Base-by-base conservation (phyloP, 2,797 vertebrate genomes). In the Choloepus didactylus region DNA sequence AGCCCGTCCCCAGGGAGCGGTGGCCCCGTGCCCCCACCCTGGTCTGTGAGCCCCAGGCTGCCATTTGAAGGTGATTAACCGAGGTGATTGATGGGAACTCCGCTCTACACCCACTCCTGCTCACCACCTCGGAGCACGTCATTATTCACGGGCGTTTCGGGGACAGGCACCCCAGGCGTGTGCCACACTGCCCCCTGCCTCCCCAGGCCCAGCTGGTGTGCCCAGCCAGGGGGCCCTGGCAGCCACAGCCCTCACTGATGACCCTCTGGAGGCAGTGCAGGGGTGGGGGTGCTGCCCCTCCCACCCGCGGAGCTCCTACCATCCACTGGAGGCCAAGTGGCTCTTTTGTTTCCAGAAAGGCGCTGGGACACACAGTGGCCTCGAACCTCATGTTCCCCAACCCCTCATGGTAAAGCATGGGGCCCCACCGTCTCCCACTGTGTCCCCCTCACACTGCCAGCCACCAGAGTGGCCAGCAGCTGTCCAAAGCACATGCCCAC, bases 241-340 rank as follows among this genome's bases (percentile, higher is more conserved):
- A 15, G 38, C 70, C 18, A 2, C 38, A 11, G 56, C 14, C 35
- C 66, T 27, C 66, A n/a, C 7, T 18, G 14, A 1, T n/a, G 11
- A 6, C 41, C 35, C 21, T 70, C 60, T 14, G 19, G 64, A 5
- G 19, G 1, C 38, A 9, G 19, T 10, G 21, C 8, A 31, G 62
- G 62, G 12, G 29, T 29, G 8, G 2, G n/a, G 23, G 21, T 1
- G 12, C 12, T 5, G 41, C 29, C 29, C 29, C 38, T 35, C 41
- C 5, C 10, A 2, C 29, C 3, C 0, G 29, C 4, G 1, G 2
- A 23, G 46, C 16, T 23, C 69, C 9, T 3, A 0, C 77, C 31
- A 23, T 46, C 49, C 16, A 67, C 7, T n/a, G 60, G 44, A 31
- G 64, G 44, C 12, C 6, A 4, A 2, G 27, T 3, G 27, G 44